phyloP scores from a whole-genome alignment of 2,888 invertebrate species.

The Platycnemis pennipes region DNA sequence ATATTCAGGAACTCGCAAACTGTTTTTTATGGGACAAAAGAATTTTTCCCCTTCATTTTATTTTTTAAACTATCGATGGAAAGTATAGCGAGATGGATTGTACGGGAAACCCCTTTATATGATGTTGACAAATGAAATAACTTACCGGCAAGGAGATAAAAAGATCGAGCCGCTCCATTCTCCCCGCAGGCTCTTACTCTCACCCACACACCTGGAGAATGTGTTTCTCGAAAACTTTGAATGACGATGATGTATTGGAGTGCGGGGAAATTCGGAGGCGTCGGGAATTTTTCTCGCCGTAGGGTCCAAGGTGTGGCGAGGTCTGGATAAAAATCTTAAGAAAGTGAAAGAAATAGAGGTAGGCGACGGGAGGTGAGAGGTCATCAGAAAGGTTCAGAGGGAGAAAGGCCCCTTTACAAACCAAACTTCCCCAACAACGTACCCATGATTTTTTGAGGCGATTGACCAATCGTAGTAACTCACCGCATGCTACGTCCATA shows the following conservation, averaged over 20 bases:
- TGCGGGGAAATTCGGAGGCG: conserved; percentile 19
- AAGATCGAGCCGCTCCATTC: neutral
- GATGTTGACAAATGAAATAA: neutral
- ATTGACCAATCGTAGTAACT: neutral
- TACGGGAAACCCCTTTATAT: neutral
- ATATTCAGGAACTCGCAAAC: neutral
- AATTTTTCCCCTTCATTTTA: neutral
- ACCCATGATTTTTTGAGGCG: neutral
- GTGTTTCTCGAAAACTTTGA: neutral
- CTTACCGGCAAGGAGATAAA: neutral
- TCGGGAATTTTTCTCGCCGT: conserved; percentile 10
- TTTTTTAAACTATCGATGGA: neutral
- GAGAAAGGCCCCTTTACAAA: neutral
- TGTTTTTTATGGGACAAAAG: neutral
- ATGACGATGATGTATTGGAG: neutral
- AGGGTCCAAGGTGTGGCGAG: neutral
- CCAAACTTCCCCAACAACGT: neutral
- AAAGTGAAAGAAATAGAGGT: conserved; percentile 40
- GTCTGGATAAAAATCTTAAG: conserved; percentile 49
- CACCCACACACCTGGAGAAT: neutral
- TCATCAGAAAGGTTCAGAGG: neutral
- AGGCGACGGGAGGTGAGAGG: conserved; percentile 16
- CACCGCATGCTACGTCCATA: neutral
- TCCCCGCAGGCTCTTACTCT: neutral
- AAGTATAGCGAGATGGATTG: neutral